phyloP scores from a whole-genome alignment of 2,888 invertebrate species.

The Acrobasis suavella region DNA sequence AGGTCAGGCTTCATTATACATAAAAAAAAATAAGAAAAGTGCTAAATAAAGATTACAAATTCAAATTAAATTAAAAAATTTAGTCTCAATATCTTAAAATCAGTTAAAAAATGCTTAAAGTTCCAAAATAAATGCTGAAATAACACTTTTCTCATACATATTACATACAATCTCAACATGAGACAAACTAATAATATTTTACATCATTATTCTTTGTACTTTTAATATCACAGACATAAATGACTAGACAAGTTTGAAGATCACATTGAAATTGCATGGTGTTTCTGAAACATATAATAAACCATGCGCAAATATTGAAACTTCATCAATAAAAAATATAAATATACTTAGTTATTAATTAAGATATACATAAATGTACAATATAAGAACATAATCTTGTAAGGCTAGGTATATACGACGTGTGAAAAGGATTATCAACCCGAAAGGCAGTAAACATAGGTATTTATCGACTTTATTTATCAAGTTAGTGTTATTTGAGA shows the following conservation, averaged over 20 bases:
- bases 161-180: slow-evolving; percentile 46
- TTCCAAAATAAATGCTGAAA: slow-evolving; percentile 28
- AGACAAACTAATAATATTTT: slow-evolving; percentile 11
- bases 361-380: too few relatives aligned
- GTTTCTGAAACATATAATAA: slow-evolving; percentile 19
- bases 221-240: slow-evolving; percentile 29
- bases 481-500: too few relatives aligned
- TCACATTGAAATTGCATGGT: slow-evolving; percentile 34
- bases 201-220: background rate
- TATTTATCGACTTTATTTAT: too few relatives aligned
- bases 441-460: too few relatives aligned
- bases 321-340: background rate
- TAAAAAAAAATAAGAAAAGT: too few relatives aligned
- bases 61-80: too few relatives aligned
- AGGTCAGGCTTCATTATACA: too few relatives aligned
- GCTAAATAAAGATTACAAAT: too few relatives aligned
- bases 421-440: too few relatives aligned
- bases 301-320: slow-evolving; percentile 18
- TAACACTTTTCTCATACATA: slow-evolving; percentile 45
- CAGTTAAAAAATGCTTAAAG: background rate
- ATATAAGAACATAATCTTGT: too few relatives aligned
- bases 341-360: too few relatives aligned
- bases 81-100: background rate
- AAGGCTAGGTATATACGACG: too few relatives aligned
- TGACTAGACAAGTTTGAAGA: slow-evolving; percentile 9